Percentiles rank a stretch among this genome's conserved stretches.
Conservation (phyloP, 2,888 invertebrate species). For the Hydroisotoma schaefferi region DNA sequence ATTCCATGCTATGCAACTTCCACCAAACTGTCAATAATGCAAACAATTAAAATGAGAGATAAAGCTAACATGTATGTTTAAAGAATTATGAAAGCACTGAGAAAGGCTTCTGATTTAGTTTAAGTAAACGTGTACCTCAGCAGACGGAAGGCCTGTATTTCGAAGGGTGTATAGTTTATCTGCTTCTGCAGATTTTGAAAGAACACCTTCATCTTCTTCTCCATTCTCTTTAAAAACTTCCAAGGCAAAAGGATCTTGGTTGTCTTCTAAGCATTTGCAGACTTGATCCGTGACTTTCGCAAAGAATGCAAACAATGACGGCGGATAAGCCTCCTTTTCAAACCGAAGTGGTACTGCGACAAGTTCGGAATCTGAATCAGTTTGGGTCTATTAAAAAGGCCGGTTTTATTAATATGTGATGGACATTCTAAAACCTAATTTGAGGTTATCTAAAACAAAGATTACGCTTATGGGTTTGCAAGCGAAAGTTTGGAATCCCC, state of each 20-base stretch:
- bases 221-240: conserved; percentile 39
- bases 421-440: not conserved
- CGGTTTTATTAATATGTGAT: not conserved
- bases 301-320: conserved; percentile 46
- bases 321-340: conserved; percentile 33
- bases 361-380: conserved; percentile 1
- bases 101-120: no score
- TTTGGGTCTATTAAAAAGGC: conserved; percentile 3
- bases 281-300: conserved; percentile 41
- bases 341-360: not conserved
- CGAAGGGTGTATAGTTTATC: conserved; percentile 28
- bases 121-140: no score
- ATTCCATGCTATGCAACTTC: conserved; percentile 43
- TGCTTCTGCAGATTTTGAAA: conserved; percentile 14
- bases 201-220: conserved; percentile 21
- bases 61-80: not conserved
- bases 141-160: conserved; percentile 32
- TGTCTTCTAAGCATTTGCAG: conserved; percentile 40
- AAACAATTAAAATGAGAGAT: not conserved
- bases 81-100: no score
- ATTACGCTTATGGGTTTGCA: conserved; percentile 18
- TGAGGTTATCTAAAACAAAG: not conserved
- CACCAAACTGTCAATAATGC: conserved; percentile 38
- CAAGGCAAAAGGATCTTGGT: conserved; percentile 36
- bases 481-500: conserved; percentile 24